Evolutionary conservation across 1,140 invertebrate genomes (phyloP), one percentile per base, ranked within the genome.

Genomic region (Cydia splendana): DNA sequence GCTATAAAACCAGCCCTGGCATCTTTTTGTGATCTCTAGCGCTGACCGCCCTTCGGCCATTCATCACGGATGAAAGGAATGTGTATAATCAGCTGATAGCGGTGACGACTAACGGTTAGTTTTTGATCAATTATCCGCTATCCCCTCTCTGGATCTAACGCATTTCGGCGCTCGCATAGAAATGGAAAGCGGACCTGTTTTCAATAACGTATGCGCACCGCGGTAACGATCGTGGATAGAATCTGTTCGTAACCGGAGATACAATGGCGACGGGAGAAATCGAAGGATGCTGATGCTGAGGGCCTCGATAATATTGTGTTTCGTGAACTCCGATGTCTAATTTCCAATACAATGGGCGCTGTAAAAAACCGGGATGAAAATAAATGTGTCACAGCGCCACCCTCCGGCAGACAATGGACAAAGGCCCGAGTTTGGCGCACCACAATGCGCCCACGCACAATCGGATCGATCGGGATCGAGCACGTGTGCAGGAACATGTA

Each of bases 351-450:
- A 93, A 93, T 93, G 90, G 91, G 82, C 76, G 83, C 79, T 77
- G 84, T 90, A 90, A 91, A 93, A 92, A 92, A 91, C 83, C 88
- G 81, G 87, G 85, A 87, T 87, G 57, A 87, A 90, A 91, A 91
- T 91, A 92, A 90, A 91, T 91, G 90, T 91, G 91, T 93, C 91
- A 91, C 88, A 91, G 89, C 87, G 90, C 88, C 90, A 93, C 91
- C 91, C 91, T 90, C 88, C 82, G 81, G 83, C 88, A 88, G 79
- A 93, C 90, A 93, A 93, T 93, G 91, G 85, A 88, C 91, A 89
- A 91, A 91, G 87, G 84, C 85, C 82, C 82, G 78, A 77, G 73
- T 87, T 88, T 86, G 83, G 87, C 82, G 81, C 76, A 79, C 80
- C 83, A 90, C 91, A 91, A 91, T 91, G 73, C 75, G 84, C 89